Evolutionary conservation across 2,113 vertebrate species (phyloP).

Genomic region (Prolemur simus): DNA sequence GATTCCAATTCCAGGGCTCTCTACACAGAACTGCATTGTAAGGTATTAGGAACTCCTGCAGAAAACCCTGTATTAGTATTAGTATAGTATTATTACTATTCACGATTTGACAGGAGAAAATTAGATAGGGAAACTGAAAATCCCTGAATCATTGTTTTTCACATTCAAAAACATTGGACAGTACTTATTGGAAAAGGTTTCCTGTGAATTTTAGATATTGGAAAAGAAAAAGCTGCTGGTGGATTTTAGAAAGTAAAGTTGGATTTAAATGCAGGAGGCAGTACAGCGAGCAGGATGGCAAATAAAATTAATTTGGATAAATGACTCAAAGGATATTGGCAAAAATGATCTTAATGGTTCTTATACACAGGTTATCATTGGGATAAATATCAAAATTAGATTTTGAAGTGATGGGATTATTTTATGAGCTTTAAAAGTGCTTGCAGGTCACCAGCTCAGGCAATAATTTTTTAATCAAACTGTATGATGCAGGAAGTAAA

Average conservation of each 20-base stretch:
- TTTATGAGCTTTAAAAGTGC: constrained; percentile 55
- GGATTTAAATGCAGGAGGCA: not conserved
- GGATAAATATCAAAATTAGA: constrained; percentile 68
- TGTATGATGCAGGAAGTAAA: constrained; percentile 46
- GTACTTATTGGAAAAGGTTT: not conserved
- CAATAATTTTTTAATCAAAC: constrained; percentile 69
- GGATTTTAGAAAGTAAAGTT: constrained; percentile 40
- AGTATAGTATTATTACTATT: not conserved
- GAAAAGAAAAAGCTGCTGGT: not conserved
- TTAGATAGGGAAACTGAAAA: constrained; percentile 30
- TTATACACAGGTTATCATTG: constrained; percentile 44
- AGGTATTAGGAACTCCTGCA: not conserved
- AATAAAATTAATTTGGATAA: constrained; percentile 56
- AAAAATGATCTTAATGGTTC: constrained; percentile 63
- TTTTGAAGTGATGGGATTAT: constrained; percentile 60
- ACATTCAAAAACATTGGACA: not conserved
- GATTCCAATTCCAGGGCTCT: not conserved
- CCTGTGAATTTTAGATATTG: constrained; percentile 3
- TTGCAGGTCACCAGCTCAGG: constrained; percentile 41
- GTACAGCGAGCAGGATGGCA: not conserved
- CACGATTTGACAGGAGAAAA: constrained; percentile 43
- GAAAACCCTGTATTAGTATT: not conserved
- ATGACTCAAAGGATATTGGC: constrained; percentile 33
- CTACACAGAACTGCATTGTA: not conserved
- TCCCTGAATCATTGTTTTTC: constrained; percentile 4